Evolutionary conservation across 1,140 invertebrate genomes (phyloP).

Genomic region (Lerema accius): DNA sequence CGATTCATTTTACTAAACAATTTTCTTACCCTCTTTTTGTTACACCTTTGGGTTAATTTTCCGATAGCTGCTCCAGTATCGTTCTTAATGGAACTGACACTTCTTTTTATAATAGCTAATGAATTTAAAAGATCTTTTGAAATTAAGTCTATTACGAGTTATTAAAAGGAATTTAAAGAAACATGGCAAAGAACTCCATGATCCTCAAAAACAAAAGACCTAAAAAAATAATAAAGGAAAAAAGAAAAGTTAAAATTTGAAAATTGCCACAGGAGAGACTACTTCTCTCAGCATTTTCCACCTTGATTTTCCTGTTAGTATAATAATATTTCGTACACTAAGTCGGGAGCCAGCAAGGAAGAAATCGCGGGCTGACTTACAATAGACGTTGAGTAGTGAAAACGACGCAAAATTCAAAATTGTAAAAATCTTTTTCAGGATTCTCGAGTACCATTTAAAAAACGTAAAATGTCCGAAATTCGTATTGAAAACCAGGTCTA

Average conservation of each 20-base stretch:
- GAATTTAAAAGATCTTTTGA: too few relatives aligned
- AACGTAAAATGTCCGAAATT: too few relatives aligned
- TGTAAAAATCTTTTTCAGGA: background rate
- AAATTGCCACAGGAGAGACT: slow-evolving; percentile 12
- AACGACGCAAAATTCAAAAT: background rate
- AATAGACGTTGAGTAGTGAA: background rate
- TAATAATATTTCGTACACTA: slow-evolving; percentile 4
- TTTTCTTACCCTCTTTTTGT: too few relatives aligned
- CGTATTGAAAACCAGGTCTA: too few relatives aligned
- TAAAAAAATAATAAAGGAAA: too few relatives aligned
- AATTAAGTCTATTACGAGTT: background rate
- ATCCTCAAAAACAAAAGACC: slow-evolving; percentile 14
- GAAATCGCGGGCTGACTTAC: background rate
- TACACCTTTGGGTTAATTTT: too few relatives aligned
- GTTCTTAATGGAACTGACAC: too few relatives aligned
- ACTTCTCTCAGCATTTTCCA: slow-evolving; percentile 12
- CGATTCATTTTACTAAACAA: too few relatives aligned
- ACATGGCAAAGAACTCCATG: slow-evolving; percentile 1
- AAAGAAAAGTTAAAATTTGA: slow-evolving; percentile 10
- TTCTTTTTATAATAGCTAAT: too few relatives aligned
- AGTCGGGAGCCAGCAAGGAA: background rate
- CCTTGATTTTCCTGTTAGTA: slow-evolving; percentile 21
- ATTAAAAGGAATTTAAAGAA: too few relatives aligned
- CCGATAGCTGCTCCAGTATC: too few relatives aligned
- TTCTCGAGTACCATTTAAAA: too few relatives aligned